phyloP scores from a whole-genome alignment of 2,113 vertebrate species.

The Misgurnus mizolepis region DNA sequence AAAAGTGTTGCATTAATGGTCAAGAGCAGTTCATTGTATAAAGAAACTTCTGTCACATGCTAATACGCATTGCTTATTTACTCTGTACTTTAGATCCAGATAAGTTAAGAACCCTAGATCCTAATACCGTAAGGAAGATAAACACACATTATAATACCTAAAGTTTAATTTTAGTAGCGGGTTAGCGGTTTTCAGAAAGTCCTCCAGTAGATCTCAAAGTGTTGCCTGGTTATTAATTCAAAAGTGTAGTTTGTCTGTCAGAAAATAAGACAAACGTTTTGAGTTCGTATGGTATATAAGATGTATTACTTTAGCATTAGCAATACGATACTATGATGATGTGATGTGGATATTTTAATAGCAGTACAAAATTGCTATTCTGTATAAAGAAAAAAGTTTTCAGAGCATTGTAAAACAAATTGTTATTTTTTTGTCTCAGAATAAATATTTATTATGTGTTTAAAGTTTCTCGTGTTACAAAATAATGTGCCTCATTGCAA shows the following conservation, averaged over 20 bases:
- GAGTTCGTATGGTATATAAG: conserved; percentile 42
- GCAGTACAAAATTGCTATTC: conserved; percentile 57
- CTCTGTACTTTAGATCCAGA: not conserved
- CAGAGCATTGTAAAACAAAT: conserved; percentile 65
- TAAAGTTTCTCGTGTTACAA: conserved; percentile 50
- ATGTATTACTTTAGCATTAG: conserved; percentile 61
- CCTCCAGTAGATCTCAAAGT: conserved; percentile 46
- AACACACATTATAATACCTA: not conserved
- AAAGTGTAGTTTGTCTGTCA: conserved; percentile 50
- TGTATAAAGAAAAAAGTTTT: conserved; percentile 66
- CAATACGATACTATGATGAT: conserved; percentile 54
- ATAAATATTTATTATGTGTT: conserved; percentile 77
- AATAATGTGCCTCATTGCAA: not conserved
- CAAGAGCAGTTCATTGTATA: conserved; percentile 5
- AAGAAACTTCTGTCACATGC: conserved; percentile 18
- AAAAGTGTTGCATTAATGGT: too few species aligned
- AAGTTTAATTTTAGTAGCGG: conserved; percentile 19
- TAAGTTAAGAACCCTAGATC: not conserved
- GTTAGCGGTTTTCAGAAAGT: conserved; percentile 37
- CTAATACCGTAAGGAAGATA: too few species aligned
- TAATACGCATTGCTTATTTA: not conserved
- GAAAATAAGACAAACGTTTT: conserved; percentile 31
- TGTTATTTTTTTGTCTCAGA: conserved; percentile 70
- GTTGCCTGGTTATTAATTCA: conserved; percentile 45
- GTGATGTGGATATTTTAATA: conserved; percentile 60